phyloP scores from a whole-genome alignment of 2,888 invertebrate genomes.

The Hirudinaria manillensis region DNA sequence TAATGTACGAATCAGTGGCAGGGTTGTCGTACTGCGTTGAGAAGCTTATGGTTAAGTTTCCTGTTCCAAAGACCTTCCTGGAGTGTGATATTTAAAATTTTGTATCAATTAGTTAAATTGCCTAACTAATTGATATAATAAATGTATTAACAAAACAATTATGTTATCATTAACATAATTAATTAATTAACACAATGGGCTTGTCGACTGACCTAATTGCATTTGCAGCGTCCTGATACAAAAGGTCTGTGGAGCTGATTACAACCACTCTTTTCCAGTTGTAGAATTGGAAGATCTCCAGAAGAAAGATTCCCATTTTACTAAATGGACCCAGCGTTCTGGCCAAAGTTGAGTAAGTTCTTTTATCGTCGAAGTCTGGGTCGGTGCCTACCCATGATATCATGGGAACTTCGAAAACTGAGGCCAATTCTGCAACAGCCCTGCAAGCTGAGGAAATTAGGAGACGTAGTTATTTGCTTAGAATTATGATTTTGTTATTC shows the following conservation, averaged over 20 bases:
- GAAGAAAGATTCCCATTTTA: conserved; percentile 38
- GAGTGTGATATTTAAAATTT: not conserved
- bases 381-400: conserved; percentile 42
- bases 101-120: not conserved
- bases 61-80: conserved; percentile 20
- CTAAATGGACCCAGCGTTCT: conserved; percentile 41
- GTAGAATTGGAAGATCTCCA: conserved; percentile 35
- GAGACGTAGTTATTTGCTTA: too few species aligned
- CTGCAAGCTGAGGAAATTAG: conserved; percentile 37
- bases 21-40: conserved; percentile 26
- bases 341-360: conserved; percentile 37
- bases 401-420: conserved; percentile 40
- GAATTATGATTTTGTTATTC: too few species aligned
- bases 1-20: conserved; percentile 33
- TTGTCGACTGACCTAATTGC: conserved; percentile 28
- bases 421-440: conserved; percentile 38
- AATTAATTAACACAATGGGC: not conserved
- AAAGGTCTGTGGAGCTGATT: conserved; percentile 38
- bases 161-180: not conserved
- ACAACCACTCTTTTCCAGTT: conserved; percentile 43
- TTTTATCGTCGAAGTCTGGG: conserved; percentile 38
- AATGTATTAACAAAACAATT: not conserved
- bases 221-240: conserved; percentile 32
- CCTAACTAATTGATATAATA: not conserved
- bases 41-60: conserved; percentile 32